A percentile compares a stretch with the other conserved stretches of the same genome.
These are phyloP conservation scores for Gobiocypris rarus DNA, from an alignment of 2,113 vertebrate genomes.

Conservation along the genomic window DNA sequence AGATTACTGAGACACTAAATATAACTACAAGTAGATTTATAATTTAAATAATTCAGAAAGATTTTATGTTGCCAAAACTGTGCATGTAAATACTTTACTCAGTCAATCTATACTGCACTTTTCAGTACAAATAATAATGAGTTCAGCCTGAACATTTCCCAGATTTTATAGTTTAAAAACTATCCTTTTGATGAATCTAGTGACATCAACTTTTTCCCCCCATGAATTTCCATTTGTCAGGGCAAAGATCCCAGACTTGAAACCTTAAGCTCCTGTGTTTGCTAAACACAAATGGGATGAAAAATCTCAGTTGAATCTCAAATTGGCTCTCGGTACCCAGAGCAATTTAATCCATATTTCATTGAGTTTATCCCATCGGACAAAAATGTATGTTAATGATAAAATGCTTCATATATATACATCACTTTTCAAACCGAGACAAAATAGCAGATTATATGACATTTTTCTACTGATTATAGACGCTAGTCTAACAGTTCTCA, in stretches of 20 bases:
- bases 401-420: not conserved
- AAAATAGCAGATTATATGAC: not conserved
- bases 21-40: not conserved
- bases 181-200: not conserved
- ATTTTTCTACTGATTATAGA: not conserved
- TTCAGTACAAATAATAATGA: not conserved
- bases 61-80: no score
- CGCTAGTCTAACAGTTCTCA: not conserved
- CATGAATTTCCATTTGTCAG: slow-evolving; percentile 15
- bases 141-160: no score
- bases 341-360: slow-evolving; percentile 40
- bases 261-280: slow-evolving; percentile 16
- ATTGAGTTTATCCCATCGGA: slow-evolving; percentile 35
- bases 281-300: slow-evolving; percentile 31
- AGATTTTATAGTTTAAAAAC: not conserved
- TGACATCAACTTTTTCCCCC: not conserved
- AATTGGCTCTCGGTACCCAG: slow-evolving; percentile 24
- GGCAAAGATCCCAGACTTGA: slow-evolving; percentile 18
- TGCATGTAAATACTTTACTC: no score
- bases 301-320: slow-evolving; percentile 38
- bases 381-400: slow-evolving; percentile 12
- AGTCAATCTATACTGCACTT: not conserved
- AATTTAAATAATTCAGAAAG: not conserved
- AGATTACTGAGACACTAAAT: not conserved
- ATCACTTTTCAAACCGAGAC: slow-evolving; percentile 1